These are phyloP conservation scores for Mobula birostris DNA, from an alignment of 2,113 vertebrate species.

Conservation along the genomic window DNA sequence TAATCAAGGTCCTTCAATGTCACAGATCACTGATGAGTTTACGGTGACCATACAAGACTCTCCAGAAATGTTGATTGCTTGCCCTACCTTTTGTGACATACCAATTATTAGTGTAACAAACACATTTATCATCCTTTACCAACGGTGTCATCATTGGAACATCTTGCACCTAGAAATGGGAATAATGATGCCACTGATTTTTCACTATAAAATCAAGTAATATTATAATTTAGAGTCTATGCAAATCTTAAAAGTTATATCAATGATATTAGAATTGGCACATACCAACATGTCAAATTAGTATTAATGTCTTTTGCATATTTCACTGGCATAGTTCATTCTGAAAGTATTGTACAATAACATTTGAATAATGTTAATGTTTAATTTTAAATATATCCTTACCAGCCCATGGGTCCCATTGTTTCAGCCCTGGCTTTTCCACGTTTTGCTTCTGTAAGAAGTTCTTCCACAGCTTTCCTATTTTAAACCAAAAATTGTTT, in stretches of 20 bases:
- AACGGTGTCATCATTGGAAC: neutral
- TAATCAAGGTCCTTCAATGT: neutral
- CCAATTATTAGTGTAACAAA: neutral
- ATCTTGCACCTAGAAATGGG: neutral
- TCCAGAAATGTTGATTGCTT: neutral
- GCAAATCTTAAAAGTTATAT: neutral
- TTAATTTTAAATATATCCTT: slow-evolving; percentile 48
- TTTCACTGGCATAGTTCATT: neutral
- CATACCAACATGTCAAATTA: neutral
- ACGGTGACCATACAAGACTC: neutral
- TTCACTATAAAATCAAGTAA: neutral
- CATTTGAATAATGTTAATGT: no score
- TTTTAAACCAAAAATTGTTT: slow-evolving; percentile 42
- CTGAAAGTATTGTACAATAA: no score
- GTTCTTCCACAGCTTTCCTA: slow-evolving; percentile 89
- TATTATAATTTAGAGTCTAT: neutral
- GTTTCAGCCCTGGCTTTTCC: slow-evolving; percentile 87
- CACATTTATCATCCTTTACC: neutral
- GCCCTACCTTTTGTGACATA: neutral
- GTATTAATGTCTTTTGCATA: neutral
- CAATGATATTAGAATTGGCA: neutral
- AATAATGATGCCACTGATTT: neutral
- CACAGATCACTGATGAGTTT: neutral
- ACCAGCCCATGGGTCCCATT: slow-evolving; percentile 96
- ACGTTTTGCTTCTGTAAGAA: slow-evolving; percentile 84